Evolutionary conservation across 2,888 invertebrate species (phyloP).

Genomic region (Philopedon plagiatum): DNA sequence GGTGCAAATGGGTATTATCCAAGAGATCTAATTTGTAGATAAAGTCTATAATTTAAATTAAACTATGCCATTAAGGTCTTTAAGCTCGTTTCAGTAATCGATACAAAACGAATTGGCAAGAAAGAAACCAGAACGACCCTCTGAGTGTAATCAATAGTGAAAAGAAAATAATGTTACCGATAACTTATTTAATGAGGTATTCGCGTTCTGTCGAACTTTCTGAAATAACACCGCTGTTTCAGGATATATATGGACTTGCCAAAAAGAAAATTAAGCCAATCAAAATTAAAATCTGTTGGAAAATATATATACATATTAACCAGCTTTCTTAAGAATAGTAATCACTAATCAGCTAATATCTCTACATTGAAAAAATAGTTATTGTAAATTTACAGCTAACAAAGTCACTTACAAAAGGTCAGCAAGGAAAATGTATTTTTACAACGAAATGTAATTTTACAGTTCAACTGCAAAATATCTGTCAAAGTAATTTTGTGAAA

Average conservation of each 20-base stretch:
- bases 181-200: constrained; percentile 47
- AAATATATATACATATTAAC: no score
- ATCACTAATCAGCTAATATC: no score
- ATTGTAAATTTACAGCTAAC: no score
- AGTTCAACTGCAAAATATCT: no score
- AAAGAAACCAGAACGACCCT: constrained; percentile 47
- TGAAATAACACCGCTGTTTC: background rate
- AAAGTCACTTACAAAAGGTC: no score
- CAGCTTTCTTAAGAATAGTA: no score
- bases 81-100: constrained; percentile 42
- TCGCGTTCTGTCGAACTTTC: constrained; percentile 49
- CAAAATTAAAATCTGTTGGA: background rate
- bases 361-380: no score
- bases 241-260: constrained; percentile 8
- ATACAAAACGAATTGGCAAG: constrained; percentile 47
- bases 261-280: background rate
- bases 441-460: no score
- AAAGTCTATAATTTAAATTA: constrained; percentile 47
- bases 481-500: no score
- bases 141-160: constrained; percentile 44
- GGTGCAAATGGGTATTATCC: constrained; percentile 44
- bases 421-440: no score
- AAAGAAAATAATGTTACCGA: constrained; percentile 48
- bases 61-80: constrained; percentile 42
- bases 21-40: constrained; percentile 42